These are phyloP conservation scores for Torymus auratus DNA, from an alignment of 2,888 invertebrate genomes.

Conservation along the genomic window DNA sequence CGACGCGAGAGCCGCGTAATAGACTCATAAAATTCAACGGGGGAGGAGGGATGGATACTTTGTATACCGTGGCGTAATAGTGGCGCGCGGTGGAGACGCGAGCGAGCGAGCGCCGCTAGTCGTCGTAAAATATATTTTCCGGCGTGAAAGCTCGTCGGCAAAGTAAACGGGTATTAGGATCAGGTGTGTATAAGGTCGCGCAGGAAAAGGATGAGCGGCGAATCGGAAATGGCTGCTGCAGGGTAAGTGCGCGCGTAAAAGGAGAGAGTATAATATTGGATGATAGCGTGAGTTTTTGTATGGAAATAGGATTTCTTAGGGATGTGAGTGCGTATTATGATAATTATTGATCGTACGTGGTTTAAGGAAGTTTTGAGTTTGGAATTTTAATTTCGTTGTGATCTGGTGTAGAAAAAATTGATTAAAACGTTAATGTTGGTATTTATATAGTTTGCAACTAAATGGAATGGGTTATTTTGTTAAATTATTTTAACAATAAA, in stretches of 20 bases:
- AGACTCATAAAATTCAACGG: conserved; percentile 41
- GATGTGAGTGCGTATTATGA: too few relatives aligned
- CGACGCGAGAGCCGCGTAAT: conserved; percentile 27
- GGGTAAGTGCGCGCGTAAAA: not conserved
- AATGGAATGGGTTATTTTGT: too few relatives aligned
- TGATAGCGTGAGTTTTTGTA: too few relatives aligned
- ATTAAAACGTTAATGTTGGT: too few relatives aligned
- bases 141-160: conserved; percentile 27
- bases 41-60: conserved; percentile 15
- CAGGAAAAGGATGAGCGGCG: not conserved
- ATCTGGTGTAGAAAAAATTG: too few relatives aligned
- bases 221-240: not conserved
- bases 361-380: too few relatives aligned
- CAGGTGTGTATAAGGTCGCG: conserved; percentile 32
- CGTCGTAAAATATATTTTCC: conserved; percentile 49
- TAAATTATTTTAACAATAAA: too few relatives aligned
- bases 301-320: too few relatives aligned
- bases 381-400: too few relatives aligned
- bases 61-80: conserved; percentile 30
- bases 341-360: too few relatives aligned
- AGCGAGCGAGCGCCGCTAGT: conserved; percentile 5
- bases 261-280: not conserved
- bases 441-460: too few relatives aligned
- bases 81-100: not conserved
- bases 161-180: conserved; percentile 38